Conservation (phyloP, 2,797 vertebrate genomes). For the Enteromius unitaeniatus region DNA sequence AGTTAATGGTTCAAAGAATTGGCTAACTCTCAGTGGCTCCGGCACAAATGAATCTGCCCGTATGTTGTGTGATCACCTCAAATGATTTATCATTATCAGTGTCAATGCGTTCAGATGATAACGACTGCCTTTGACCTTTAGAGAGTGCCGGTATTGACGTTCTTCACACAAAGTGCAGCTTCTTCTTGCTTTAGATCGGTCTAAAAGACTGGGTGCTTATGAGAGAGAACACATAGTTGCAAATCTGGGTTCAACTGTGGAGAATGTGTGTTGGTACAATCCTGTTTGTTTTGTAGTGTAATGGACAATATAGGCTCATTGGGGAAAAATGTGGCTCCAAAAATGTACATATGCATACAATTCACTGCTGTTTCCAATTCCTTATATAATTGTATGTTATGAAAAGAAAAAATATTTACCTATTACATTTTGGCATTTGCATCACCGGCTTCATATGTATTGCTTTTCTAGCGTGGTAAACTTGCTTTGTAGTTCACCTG, state of each 20-base stretch:
- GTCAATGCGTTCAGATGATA: conserved; percentile 43
- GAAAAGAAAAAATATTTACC: neutral
- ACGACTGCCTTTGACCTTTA: conserved; percentile 50
- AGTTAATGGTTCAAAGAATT: conserved; percentile 28
- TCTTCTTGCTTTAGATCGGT: neutral
- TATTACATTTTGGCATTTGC: neutral
- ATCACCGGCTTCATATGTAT: neutral
- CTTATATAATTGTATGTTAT: neutral
- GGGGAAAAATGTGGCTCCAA: neutral
- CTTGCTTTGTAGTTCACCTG: neutral
- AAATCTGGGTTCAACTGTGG: neutral
- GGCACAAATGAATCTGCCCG: conserved; percentile 7
- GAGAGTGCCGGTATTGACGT: conserved; percentile 35
- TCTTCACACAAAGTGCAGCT: conserved; percentile 14
- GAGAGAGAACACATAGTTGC: neutral
- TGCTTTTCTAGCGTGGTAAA: neutral
- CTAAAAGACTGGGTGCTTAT: neutral
- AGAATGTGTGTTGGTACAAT: too few relatives aligned
- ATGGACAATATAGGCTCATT: neutral
- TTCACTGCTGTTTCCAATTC: neutral
- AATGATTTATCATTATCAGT: conserved; percentile 45
- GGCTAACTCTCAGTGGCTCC: conserved; percentile 10
- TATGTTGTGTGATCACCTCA: conserved; percentile 17
- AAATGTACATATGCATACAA: neutral
- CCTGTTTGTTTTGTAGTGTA: neutral